These are phyloP conservation scores for Onychomys torridus DNA, from an alignment of 2,797 vertebrate genomes.

Conservation along the genomic window DNA sequence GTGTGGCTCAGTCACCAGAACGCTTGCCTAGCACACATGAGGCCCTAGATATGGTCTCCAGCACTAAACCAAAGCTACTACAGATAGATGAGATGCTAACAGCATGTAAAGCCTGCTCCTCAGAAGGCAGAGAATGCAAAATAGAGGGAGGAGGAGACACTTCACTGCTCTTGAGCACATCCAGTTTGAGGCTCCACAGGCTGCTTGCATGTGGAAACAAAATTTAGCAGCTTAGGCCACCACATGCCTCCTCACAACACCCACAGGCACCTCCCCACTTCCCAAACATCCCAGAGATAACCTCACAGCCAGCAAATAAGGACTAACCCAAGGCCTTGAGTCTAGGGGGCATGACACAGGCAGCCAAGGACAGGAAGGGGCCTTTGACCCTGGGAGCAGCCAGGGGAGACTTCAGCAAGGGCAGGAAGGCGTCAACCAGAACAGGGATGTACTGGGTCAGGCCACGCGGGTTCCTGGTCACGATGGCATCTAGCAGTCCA, in stretches of 20 bases:
- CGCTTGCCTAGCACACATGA: background rate
- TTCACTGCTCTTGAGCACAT: accelerated
- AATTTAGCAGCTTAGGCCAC: background rate
- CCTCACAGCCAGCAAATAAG: constrained; percentile 28
- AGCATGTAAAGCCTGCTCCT: background rate
- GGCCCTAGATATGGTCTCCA: background rate
- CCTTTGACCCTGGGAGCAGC: constrained; percentile 93
- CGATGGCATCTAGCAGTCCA: constrained; percentile 90
- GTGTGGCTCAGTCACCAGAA: background rate
- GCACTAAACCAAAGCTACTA: background rate
- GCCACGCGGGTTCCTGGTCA: constrained; percentile 90
- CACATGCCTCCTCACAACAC: background rate
- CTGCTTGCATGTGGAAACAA: background rate
- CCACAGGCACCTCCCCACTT: background rate
- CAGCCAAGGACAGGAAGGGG: constrained; percentile 92
- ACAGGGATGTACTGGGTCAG: constrained; percentile 94
- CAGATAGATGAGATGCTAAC: background rate
- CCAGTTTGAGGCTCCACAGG: background rate
- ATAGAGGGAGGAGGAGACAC: background rate
- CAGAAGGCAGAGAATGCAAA: background rate
- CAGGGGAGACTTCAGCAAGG: constrained; percentile 95
- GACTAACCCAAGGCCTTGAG: constrained; percentile 92
- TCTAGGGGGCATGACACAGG: constrained; percentile 93
- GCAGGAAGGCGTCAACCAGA: constrained; percentile 92
- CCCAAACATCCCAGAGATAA: background rate